Percentiles rank a stretch among this genome's conserved stretches.
phyloP scores from a whole-genome alignment of 2,888 invertebrate species.

The Phorcus lineatus region DNA sequence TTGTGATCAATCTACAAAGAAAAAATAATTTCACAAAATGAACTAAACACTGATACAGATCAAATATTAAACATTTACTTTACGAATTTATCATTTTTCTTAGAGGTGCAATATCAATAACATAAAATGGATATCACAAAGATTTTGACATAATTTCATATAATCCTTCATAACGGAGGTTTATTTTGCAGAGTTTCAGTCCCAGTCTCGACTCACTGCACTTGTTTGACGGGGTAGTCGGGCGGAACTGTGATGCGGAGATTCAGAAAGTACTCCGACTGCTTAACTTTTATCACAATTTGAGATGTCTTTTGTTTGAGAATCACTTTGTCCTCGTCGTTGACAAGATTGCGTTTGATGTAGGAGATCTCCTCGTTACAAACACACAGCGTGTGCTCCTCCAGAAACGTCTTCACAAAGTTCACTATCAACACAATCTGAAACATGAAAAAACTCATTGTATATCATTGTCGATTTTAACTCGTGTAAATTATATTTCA shows the following conservation, averaged over 20 bases:
- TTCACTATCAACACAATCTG: conserved; percentile 80
- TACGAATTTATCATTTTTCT: no score
- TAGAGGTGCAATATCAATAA: no score
- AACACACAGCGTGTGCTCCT: conserved; percentile 84
- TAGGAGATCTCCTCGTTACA: conserved; percentile 84
- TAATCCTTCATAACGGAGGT: no score
- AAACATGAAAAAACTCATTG: background rate
- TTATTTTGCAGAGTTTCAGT: no score
- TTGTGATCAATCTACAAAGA: no score
- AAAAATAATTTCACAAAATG: no score
- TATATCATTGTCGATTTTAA: no score
- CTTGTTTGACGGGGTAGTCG: conserved; percentile 80
- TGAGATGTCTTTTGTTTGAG: conserved; percentile 82
- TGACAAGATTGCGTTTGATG: conserved; percentile 78
- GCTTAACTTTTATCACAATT: conserved; percentile 79
- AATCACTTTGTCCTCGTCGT: conserved; percentile 79
- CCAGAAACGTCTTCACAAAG: conserved; percentile 82
- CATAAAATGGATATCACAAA: background rate
- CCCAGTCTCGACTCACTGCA: conserved; percentile 75
- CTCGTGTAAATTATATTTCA: no score
- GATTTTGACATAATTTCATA: background rate
- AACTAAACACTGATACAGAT: no score
- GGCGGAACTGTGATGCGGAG: conserved; percentile 81
- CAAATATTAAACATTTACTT: no score
- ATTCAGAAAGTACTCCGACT: conserved; percentile 81